Conservation (phyloP, 2,113 vertebrate genomes). For the Pheucticus melanocephalus region DNA sequence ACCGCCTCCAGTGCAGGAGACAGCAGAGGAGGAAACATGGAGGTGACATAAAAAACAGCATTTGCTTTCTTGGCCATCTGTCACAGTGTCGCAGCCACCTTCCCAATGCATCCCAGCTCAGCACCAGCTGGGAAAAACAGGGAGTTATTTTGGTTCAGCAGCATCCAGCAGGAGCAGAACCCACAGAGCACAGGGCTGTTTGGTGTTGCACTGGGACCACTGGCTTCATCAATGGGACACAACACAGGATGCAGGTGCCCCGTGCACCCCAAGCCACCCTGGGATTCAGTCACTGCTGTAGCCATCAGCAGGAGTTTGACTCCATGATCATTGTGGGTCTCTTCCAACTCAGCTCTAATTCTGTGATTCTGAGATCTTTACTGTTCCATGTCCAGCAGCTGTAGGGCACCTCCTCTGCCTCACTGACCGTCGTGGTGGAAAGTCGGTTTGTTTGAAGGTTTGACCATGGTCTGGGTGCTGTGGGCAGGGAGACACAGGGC, state of each 20-base stretch:
- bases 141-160: background rate
- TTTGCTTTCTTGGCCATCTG: constrained; percentile 60
- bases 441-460: background rate
- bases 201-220: accelerated
- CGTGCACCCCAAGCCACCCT: accelerated
- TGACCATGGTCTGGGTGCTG: accelerated
- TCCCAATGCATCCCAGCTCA: background rate
- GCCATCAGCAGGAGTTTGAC: background rate
- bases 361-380: background rate
- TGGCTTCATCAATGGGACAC: background rate
- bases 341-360: background rate
- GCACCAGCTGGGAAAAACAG: background rate
- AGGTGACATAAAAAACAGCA: constrained; percentile 42
- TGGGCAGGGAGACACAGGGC: background rate
- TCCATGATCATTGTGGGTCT: background rate
- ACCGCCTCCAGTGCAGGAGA: constrained; percentile 3
- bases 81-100: background rate
- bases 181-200: accelerated
- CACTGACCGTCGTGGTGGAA: accelerated
- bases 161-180: background rate
- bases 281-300: background rate
- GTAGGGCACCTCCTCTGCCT: background rate
- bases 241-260: background rate
- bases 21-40: constrained; percentile 23
- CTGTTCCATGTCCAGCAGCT: background rate